A percentile compares a stretch with the other conserved stretches of the same genome.
Conservation (phyloP, 1,140 invertebrate species). For the Cherax quadricarinatus region DNA sequence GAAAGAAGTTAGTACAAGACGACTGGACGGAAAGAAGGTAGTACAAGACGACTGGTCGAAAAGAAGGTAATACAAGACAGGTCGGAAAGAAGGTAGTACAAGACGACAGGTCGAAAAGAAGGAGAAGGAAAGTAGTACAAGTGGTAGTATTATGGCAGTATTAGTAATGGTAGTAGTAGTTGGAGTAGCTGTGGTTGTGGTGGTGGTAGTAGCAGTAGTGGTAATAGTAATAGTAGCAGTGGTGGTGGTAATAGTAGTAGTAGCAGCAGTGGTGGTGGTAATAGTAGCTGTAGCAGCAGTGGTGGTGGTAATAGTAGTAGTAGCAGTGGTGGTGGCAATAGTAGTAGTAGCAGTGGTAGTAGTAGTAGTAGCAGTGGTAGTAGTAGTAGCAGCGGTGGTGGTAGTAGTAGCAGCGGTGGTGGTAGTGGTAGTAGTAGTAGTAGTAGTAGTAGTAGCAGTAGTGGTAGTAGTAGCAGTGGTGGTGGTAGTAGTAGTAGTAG, state of each 20-base stretch:
- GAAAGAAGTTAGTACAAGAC: too few relatives aligned
- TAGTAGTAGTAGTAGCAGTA: not conserved
- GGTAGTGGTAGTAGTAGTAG: not conserved
- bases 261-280: too few relatives aligned
- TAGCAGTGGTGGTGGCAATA: not conserved
- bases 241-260: not conserved
- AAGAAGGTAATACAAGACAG: too few relatives aligned
- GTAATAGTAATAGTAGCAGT: not conserved
- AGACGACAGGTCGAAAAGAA: not conserved
- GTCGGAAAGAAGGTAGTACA: not conserved
- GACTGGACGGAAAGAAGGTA: too few relatives aligned
- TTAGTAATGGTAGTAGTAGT: not conserved
- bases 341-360: not conserved
- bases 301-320: not conserved
- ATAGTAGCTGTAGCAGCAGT: not conserved
- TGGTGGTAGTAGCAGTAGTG: too few relatives aligned
- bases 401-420: not conserved
- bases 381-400: not conserved
- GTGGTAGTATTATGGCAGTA: conserved; percentile 10
- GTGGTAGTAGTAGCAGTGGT: not conserved
- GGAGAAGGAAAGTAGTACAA: not conserved
- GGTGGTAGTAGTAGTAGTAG: not conserved
- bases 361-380: too few relatives aligned
- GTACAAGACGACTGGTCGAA: too few relatives aligned
- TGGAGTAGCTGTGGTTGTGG: not conserved